Evolutionary conservation across 2,888 invertebrate species (phyloP), one percentile per base, ranked within the genome.

Genomic region (Bellardia bayeri): DNA sequence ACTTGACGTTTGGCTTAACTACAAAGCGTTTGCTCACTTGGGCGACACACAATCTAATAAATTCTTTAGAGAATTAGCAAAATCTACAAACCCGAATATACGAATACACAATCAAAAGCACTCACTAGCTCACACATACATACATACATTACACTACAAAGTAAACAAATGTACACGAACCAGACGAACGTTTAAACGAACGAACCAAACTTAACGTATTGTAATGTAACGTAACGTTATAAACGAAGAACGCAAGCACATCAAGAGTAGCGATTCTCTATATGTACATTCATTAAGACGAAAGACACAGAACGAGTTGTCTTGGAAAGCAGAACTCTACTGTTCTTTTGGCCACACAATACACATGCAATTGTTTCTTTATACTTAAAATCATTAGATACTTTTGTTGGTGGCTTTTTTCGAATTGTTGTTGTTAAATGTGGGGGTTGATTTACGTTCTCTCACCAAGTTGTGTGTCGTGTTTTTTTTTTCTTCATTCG

Each of bases 31-130:
- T 85, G 85, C 87, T 85, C 87, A 82, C 85, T 87, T 82, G 85
- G 85, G 87, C 87, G 87, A 85, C 87, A 85, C 85, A 85, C 78
- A 82, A 87, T 87, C 87, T 87, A 87, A 85, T 87, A 84, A 87
- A 85, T 85, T 78, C 79, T 79, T 69, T 69, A 16, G 82, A 87
- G 79, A 85, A 87, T 87, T 85, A 87, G 87, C 84, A 87, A 78
- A 87, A 33, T 63, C 76, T 81, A 66, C 71, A 84, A 81, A 87
- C 81, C 84, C 72, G 51, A 86, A 82, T 69, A 23, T 23, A 23
- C 23, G 23, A 23, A 23, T 23, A 23, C 23, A 23, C 23, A 23
- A 23, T 23, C 23, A 66, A 33, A 54, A 40, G 40, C 13, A 71
- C 37, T 4, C 14, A 56, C 37, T n/a, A 2, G 37, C 71, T n/a